phyloP scores from a whole-genome alignment of 1,140 invertebrate genomes.

The Octopus bimaculoides region DNA sequence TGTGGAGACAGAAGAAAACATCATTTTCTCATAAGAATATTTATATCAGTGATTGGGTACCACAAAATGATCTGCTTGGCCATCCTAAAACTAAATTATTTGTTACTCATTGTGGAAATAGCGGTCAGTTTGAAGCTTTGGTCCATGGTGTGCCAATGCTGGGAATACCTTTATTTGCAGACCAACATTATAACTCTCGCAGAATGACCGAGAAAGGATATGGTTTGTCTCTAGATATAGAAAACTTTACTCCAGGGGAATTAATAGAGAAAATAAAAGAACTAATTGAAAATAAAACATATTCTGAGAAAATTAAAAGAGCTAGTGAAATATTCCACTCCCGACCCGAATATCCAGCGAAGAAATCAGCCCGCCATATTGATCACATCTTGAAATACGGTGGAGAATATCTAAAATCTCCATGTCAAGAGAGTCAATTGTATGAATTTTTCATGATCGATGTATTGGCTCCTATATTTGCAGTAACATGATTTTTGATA shows the following conservation, averaged over 20 bases:
- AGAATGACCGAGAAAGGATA: slow-evolving; percentile 48
- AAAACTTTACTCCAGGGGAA: slow-evolving; percentile 37
- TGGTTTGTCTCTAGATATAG: slow-evolving; percentile 42
- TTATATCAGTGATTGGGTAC: slow-evolving; percentile 72
- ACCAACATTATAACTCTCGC: slow-evolving; percentile 62
- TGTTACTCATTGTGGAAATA: slow-evolving; percentile 72
- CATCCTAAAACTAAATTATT: slow-evolving; percentile 61
- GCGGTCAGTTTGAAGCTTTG: slow-evolving; percentile 72
- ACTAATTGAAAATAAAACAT: slow-evolving; percentile 18
- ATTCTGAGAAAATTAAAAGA: slow-evolving; percentile 27
- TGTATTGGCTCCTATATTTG: no score
- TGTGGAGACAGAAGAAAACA: slow-evolving; percentile 63
- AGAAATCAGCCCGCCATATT: slow-evolving; percentile 28
- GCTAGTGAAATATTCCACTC: slow-evolving; percentile 26
- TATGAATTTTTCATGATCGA: no score
- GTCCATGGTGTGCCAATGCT: slow-evolving; percentile 73
- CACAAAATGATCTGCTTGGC: slow-evolving; percentile 78
- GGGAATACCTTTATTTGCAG: slow-evolving; percentile 70
- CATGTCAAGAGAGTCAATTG: no score
- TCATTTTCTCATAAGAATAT: slow-evolving; percentile 64
- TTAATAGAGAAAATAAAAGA: slow-evolving; percentile 32
- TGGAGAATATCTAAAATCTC: slow-evolving; percentile 10
- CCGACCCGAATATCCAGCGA: slow-evolving; percentile 19
- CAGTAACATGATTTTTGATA: no score
- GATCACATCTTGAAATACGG: slow-evolving; percentile 25